Base-by-base conservation (phyloP, 2,888 invertebrate genomes). In the Tachina fera region DNA sequence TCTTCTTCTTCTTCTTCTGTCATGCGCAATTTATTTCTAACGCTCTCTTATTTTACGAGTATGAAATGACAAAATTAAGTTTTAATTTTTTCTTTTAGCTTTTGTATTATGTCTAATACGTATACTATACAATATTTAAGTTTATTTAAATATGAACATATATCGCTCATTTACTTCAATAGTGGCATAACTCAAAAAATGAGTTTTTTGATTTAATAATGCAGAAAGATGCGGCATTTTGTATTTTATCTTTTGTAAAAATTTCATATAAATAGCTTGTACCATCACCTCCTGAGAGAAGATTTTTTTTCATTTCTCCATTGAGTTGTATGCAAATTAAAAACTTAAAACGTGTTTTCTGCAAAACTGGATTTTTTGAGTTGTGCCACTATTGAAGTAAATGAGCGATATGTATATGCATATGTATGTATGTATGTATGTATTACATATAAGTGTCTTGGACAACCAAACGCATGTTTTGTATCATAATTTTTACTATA, bases 21-120 rank as follows among this genome's bases (percentile, higher is more conserved):
- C 85, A 85, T 85, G 85, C 85, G 85, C 85, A 85, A 45, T 75
- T 72, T 31, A 39, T 41, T 43, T 75, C 63, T 56, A 22, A 41
- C 39, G 14, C 14, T 67, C 56, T 78, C 63, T 80, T 41, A 43
- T 61, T 61, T 74, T 51, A 22, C 22, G 22, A 22, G 1, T 22
- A 3, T 45, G 4, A 58, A 19, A 47, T 71, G 31, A 77, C 67
- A 71, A 70, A 61, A 75, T 70, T 67, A 51, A 74, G 58, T 56
- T 74, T 63, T 78, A 16, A 56, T 19, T 68, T 22, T 63, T 74
- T 47, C 39, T 6, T 58, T 41, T 60, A 5, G 31, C 31, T 31
- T 31, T 31, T 31, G 1, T 6, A 31, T 31, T 22, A 1, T 58
- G 14, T 51, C 16, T 51, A n/a, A 16, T 51, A 53, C 16, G 16